Conservation (phyloP, 2,797 vertebrate species). For the Danio choprae region DNA sequence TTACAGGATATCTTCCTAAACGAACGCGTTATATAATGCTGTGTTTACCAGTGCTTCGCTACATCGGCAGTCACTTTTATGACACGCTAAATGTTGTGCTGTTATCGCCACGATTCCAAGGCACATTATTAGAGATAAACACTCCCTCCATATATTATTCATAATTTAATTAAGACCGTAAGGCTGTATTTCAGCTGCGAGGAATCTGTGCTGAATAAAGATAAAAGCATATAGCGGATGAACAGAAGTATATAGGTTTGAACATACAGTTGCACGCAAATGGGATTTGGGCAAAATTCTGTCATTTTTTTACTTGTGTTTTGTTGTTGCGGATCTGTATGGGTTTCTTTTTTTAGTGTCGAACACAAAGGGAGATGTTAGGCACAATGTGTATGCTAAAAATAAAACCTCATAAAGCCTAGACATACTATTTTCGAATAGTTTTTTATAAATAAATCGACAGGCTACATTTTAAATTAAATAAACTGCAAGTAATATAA, state of each 20-base stretch:
- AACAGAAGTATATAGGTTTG: not conserved
- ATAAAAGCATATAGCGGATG: not conserved
- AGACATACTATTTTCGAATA: too few species aligned
- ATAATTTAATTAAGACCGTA: slow-evolving; percentile 21
- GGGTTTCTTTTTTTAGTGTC: not conserved
- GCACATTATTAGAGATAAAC: slow-evolving; percentile 12
- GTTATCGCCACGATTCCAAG: slow-evolving; percentile 5
- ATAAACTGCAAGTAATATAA: too few species aligned
- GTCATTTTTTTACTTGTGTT: too few species aligned
- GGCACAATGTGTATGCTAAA: not conserved
- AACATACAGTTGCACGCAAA: not conserved
- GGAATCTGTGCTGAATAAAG: not conserved
- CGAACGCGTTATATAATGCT: slow-evolving; percentile 37
- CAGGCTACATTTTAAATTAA: too few species aligned
- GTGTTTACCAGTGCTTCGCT: slow-evolving; percentile 21
- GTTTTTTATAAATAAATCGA: too few species aligned
- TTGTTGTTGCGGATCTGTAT: not conserved
- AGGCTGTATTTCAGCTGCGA: not conserved
- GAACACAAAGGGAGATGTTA: not conserved
- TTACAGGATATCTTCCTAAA: slow-evolving; percentile 59
- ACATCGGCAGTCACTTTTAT: slow-evolving; percentile 10
- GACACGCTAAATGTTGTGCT: slow-evolving; percentile 18
- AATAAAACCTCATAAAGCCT: not conserved
- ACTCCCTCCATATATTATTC: slow-evolving; percentile 20
- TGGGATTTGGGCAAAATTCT: not conserved